Evolutionary conservation across 2,113 vertebrate genomes (phyloP).

Genomic region (Lethenteron reissneri): DNA sequence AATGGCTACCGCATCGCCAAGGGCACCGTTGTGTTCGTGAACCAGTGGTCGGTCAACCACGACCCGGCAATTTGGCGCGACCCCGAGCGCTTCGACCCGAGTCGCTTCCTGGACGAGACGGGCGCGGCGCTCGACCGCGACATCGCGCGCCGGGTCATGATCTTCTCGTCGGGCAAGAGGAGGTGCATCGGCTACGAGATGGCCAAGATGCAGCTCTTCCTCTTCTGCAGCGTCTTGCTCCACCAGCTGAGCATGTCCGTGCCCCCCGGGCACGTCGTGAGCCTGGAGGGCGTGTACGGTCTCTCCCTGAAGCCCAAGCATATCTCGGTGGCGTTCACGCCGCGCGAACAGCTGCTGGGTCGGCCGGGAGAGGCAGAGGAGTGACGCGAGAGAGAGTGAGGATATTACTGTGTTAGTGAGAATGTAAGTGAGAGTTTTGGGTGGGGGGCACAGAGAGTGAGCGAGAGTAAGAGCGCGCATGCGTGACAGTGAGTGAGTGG

Average conservation of each 20-base stretch:
- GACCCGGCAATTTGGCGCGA: background rate
- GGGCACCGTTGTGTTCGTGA: background rate
- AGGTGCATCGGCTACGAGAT: constrained; percentile 48
- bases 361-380: background rate
- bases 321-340: constrained; percentile 9
- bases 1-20: constrained; percentile 7
- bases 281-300: constrained; percentile 32
- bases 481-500: background rate
- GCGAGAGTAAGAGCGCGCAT: background rate
- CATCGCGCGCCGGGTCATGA: constrained; percentile 29
- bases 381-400: background rate
- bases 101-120: constrained; percentile 10
- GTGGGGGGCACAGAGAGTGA: background rate
- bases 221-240: constrained; percentile 35
- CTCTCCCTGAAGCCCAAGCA: constrained; percentile 34
- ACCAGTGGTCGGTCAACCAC: background rate
- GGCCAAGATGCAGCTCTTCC: constrained; percentile 39
- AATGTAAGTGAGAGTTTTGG: background rate
- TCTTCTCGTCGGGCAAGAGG: constrained; percentile 44
- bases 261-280: constrained; percentile 18
- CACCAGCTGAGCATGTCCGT: constrained; percentile 42
- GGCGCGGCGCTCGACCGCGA: constrained; percentile 25
- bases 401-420: background rate
- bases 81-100: background rate
- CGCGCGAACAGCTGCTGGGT: background rate